Conservation (phyloP, 2,797 vertebrate genomes). For the Syngnathus rostellatus region DNA sequence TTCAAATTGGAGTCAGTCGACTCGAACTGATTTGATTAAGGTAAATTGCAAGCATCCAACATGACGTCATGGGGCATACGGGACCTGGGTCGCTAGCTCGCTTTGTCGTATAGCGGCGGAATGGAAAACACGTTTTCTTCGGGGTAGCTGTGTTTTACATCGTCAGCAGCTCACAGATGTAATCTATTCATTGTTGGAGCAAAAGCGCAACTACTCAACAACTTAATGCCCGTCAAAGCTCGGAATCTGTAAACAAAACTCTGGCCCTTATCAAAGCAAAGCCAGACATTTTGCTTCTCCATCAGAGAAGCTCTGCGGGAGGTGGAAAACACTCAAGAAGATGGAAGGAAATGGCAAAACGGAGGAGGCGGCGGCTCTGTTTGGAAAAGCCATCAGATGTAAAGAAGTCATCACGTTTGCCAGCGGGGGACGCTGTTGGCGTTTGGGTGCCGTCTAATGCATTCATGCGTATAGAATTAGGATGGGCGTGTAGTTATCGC, state of each 20-base stretch:
- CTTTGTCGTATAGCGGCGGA: constrained; percentile 31
- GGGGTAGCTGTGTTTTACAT: constrained; percentile 29
- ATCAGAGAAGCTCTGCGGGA: not conserved
- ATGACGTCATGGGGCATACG: constrained; percentile 33
- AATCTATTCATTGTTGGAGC: not conserved
- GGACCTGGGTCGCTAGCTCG: constrained; percentile 8
- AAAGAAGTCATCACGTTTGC: constrained; percentile 32
- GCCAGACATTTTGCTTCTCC: not conserved
- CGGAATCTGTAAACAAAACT: not conserved
- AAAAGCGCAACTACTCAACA: not conserved
- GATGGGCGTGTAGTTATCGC: constrained; percentile 36
- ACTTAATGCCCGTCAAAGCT: not conserved
- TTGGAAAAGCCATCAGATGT: constrained; percentile 17
- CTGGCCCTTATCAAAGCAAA: not conserved
- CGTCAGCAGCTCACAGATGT: constrained; percentile 10
- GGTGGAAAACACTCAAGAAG: constrained; percentile 11
- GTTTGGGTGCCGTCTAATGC: constrained; percentile 36
- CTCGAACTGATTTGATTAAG: constrained; percentile 62
- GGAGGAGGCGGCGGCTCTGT: constrained; percentile 21
- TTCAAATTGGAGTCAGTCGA: constrained; percentile 44
- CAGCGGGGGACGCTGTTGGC: constrained; percentile 30
- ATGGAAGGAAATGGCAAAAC: constrained; percentile 28
- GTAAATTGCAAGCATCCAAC: constrained; percentile 55
- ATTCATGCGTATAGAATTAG: constrained; percentile 43
- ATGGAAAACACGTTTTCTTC: constrained; percentile 49